Evolutionary conservation across 2,113 vertebrate genomes (phyloP), one percentile per base, ranked within the genome.

Genomic region (Catharus minimus): DNA sequence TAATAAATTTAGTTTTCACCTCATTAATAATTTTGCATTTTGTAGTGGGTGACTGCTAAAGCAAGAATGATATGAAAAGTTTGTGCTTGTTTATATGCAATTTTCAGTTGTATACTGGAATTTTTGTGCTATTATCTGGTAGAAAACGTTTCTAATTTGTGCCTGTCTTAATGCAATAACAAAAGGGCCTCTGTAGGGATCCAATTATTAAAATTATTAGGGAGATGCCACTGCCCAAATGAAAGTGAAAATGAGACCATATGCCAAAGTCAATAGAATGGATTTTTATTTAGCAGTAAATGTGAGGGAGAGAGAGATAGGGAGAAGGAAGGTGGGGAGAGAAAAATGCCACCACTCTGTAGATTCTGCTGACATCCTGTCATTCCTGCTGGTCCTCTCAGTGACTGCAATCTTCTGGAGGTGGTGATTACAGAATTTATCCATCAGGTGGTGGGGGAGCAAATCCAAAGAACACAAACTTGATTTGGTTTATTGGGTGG

Each of bases 1-100:
- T 91, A 46, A 83, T 77, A 85, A 91, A 86, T 75, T 64, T 88
- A 77, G 11, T 50, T 82, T 81, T 74, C 23, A 23, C 56, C 78
- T 91, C 69, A 68, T 86, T 90, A 94, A 49, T 67, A 76, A 26
- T 39, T 91, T 89, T 81, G 28, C 38, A 33, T 91, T 93, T 88
- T 15, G 3, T 41, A 68, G 44, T 17, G 20, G 17, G 50, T 82
- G 64, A 72, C 55, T 88, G 58, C 38, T 66, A 56, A 74, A 80
- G 26, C 2, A 8, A 81, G 38, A 53, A 44, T 6, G 9, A 57
- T 38, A 30, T 39, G 23, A 78, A 55, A 90, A 95, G 36, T 32
- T 77, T 26, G 12, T 57, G 46, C 20, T 83, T 86, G 30, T 89
- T 74, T 77, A 39, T 49, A 10, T 36, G 6, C 13, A 16, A 52